Evolutionary conservation across 2,888 invertebrate genomes (phyloP), one percentile per base, ranked within the genome.

Genomic region (Serrognathus titanus): DNA sequence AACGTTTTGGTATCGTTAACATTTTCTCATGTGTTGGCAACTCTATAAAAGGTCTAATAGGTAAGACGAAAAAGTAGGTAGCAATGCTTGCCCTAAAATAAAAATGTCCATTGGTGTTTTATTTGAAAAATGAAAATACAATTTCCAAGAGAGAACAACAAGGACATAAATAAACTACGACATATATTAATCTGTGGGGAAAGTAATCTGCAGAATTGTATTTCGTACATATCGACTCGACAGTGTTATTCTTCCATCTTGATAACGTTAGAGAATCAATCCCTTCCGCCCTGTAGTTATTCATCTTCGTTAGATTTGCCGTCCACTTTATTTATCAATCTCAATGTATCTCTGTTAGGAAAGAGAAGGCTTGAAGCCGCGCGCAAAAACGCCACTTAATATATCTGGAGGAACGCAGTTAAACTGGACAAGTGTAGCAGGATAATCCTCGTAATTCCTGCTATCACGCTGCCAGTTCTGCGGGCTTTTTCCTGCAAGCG

Each of bases 381-480:
- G n/a, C 45, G 41, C 24, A 53, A 48, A 53, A 53, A 53, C 48
- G 48, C 47, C 48, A 40, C 53, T 31, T 53, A 53, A 40, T 48
- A 48, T 7, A 31, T 35, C 20, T 40, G 39, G n/a, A 39, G 38
- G 48, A 53, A 46, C 53, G 48, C 47, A 31, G 24, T 31, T 31
- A 31, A 31, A 31, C 40, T 39, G 48, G 48, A 20, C 53, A 65
- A 68, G 64, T 65, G 67, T 65, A 61, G 60, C 66, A 56, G 57
- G 63, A 62, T 68, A 63, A 66, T 66, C 61, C 63, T 49, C 57
- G 61, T 65, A 68, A 68, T 67, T 67, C 65, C 64, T 58, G 60
- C 65, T 64, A 66, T 68, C 66, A 65, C 61, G 61, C 61, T 57
- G 52, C 55, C 61, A 55, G 62, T 55, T 63, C 62, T 57, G 61